phyloP scores from a whole-genome alignment of 2,113 vertebrate genomes.

The Theropithecus gelada region DNA sequence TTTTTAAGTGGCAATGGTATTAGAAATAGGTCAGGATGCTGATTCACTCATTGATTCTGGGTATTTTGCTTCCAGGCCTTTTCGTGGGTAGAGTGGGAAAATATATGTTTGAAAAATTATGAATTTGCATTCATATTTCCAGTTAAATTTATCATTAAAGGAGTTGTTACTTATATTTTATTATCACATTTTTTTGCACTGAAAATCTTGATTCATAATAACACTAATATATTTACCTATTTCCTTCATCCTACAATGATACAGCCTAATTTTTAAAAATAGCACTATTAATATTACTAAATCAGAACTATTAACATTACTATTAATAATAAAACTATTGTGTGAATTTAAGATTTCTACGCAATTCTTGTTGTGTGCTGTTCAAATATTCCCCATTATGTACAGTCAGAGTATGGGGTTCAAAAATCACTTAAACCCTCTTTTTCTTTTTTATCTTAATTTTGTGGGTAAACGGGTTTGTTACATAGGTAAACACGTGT shows the following conservation, averaged over 20 bases:
- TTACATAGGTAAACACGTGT: no score
- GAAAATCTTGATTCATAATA: not conserved
- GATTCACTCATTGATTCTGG: not conserved
- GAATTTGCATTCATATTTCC: not conserved
- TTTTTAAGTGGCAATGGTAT: not conserved
- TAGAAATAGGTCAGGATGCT: not conserved
- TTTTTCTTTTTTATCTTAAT: no score
- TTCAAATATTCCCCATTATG: not conserved
- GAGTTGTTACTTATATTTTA: not conserved
- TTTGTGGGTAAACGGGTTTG: no score
- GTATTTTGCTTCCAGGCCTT: not conserved
- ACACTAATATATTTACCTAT: not conserved
- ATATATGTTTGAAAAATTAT: not conserved
- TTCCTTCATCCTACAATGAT: not conserved
- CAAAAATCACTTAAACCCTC: not conserved
- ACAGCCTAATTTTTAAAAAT: not conserved
- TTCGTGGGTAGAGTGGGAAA: not conserved
- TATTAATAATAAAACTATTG: not conserved
- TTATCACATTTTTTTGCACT: not conserved
- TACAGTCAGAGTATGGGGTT: not conserved
- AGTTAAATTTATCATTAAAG: not conserved
- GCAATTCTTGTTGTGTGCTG: not conserved
- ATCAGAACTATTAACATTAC: not conserved
- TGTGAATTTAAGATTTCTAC: not conserved
- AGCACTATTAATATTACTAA: not conserved